Evolutionary conservation across 1,140 invertebrate species (phyloP), one percentile per base, ranked within the genome.

Genomic region (Hestina assimilis): DNA sequence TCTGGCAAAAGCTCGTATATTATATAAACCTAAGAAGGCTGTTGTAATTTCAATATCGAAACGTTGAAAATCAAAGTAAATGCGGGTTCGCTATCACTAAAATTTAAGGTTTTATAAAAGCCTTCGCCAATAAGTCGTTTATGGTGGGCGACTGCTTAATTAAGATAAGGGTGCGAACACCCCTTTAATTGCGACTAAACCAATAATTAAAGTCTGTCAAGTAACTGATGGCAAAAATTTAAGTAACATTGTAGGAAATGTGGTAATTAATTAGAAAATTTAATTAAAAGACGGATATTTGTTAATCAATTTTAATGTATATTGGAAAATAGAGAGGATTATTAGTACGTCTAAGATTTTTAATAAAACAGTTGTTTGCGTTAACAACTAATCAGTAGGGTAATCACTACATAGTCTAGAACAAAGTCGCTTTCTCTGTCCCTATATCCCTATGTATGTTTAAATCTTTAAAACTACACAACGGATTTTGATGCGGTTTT

Each of bases 201-300:
- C 42, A 46, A 47, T 55, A 55, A 46, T 46, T 35, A 33, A 46
- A 6, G 42, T 31, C 17, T 55, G 52, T 26, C 31, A 46, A 46
- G 29, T 7, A 38, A 55, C 33, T 17, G 33, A 46, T 38, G 9
- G 9, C 31, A 8, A 55, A 38, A 55, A 46, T 55, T 35, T 46
- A 24, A 40, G 33, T 47, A 33, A 47, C 21, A 8, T 7, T 21
- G 11, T 8, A 1, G 42, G 17, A 3, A 14, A 12, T 20, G n/a
- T 17, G 28, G 7, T 31, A 33, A 47, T 33, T 14, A 21, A 33
- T 19, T 31, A 7, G 6, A 31, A 17, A 47, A 47, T 33, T 31
- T 47, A 9, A 33, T 21, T 47, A 33, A 33, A n/a, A 9, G 28
- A 31, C 15, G 28, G 28, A 17, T 47, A 47, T 33, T 33, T 47